Percentiles rank a stretch among this genome's conserved stretches.
These are phyloP conservation scores for Ferdinandea cuprea DNA, from an alignment of 2,888 invertebrate species.

Conservation along the genomic window DNA sequence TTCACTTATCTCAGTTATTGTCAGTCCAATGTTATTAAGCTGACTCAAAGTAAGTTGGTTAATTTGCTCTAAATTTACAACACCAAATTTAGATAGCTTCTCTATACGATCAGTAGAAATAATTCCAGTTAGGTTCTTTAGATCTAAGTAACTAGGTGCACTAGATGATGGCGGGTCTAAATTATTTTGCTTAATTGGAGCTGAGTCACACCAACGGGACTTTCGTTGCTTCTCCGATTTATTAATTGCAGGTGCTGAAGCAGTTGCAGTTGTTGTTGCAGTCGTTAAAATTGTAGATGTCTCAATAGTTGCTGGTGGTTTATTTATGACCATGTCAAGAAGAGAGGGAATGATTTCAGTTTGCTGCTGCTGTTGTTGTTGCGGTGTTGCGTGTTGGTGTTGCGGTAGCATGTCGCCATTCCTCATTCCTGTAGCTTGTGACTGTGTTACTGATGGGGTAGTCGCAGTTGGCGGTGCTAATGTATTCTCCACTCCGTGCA, in stretches of 20 bases:
- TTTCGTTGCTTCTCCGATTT: constrained; percentile 80
- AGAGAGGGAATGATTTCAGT: constrained; percentile 80
- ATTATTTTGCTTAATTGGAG: constrained; percentile 48
- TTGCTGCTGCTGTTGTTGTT: constrained; percentile 53
- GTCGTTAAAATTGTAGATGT: constrained; percentile 3
- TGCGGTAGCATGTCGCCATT: constrained; percentile 69
- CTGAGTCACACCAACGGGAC: constrained; percentile 81
- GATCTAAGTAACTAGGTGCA: constrained; percentile 83
- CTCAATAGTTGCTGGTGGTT: constrained; percentile 81
- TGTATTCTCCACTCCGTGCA: constrained; percentile 81
- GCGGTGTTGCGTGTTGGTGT: constrained; percentile 54
- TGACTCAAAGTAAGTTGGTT: constrained; percentile 86
- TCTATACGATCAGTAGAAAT: constrained; percentile 85
- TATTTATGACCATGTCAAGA: constrained; percentile 82
- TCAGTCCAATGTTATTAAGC: constrained; percentile 85
- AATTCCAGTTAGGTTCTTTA: constrained; percentile 85
- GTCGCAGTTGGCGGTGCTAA: constrained; percentile 74
- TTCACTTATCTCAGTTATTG: constrained; percentile 86
- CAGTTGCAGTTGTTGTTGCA: not conserved
- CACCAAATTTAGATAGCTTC: constrained; percentile 86
- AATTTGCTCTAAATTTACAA: constrained; percentile 86
- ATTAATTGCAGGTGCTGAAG: not conserved
- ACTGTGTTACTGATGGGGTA: constrained; percentile 58
- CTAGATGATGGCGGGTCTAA: constrained; percentile 75
- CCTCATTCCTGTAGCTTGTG: constrained; percentile 65